A percentile compares a stretch with the other conserved stretches of the same genome.
phyloP scores from a whole-genome alignment of 2,113 vertebrate species.

The Strix aluco region DNA sequence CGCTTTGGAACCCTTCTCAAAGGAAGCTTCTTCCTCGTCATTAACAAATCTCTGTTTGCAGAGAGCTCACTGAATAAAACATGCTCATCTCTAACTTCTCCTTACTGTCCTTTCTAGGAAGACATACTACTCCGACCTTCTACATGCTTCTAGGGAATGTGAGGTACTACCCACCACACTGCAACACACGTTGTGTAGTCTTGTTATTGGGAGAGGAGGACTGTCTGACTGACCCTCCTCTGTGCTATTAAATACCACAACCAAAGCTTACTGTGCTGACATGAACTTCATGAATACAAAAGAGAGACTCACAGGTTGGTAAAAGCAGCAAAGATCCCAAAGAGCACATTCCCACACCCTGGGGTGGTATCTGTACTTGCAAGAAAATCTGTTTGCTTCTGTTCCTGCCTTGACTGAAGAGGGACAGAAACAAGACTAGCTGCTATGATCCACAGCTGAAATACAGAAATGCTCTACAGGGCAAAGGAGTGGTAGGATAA shows the following conservation, averaged over 20 bases:
- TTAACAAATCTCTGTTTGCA: not conserved
- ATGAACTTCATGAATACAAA: not conserved
- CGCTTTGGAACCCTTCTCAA: not conserved
- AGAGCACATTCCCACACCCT: not conserved
- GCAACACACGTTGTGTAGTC: not conserved
- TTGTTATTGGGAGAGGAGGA: not conserved
- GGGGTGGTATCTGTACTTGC: not conserved
- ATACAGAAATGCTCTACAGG: conserved; percentile 21
- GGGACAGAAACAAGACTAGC: not conserved
- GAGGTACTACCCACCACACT: not conserved
- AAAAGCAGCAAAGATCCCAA: not conserved
- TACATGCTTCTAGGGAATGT: not conserved
- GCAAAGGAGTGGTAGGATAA: conserved; percentile 36
- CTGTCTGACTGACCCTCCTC: not conserved
- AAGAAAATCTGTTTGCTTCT: not conserved
- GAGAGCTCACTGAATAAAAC: not conserved
- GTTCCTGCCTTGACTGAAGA: not conserved
- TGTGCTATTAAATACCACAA: not conserved
- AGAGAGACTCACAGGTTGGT: not conserved
- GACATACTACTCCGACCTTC: not conserved
- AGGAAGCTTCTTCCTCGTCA: not conserved
- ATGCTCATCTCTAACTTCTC: not conserved
- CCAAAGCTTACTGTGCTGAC: not conserved
- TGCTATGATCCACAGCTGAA: not conserved
- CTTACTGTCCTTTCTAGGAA: not conserved